These are phyloP conservation scores for Plotosus lineatus DNA, from an alignment of 2,113 vertebrate species.

Conservation along the genomic window DNA sequence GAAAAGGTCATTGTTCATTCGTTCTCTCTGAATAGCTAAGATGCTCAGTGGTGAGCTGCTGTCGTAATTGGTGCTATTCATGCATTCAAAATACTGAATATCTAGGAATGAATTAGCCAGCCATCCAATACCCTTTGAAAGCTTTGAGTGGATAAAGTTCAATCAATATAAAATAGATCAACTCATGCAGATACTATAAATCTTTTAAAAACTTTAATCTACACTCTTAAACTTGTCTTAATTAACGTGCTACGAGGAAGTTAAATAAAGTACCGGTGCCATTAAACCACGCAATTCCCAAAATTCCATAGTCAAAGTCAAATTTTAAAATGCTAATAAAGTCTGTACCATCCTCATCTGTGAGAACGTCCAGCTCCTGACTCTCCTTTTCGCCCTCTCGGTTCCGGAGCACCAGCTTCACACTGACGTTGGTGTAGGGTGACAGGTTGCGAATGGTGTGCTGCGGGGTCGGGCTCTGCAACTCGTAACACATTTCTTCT, in stretches of 20 bases:
- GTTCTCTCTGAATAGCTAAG: neutral
- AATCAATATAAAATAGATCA: constrained; percentile 31
- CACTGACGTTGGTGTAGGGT: constrained; percentile 91
- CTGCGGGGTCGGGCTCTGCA: constrained; percentile 76
- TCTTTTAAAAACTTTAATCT: constrained; percentile 17
- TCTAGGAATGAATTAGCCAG: neutral
- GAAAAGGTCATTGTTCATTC: constrained; percentile 3
- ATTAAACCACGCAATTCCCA: no score
- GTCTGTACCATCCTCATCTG: constrained; percentile 88
- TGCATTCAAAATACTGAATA: constrained; percentile 27
- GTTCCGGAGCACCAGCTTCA: constrained; percentile 88
- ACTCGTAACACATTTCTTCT: constrained; percentile 88
- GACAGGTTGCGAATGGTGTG: constrained; percentile 87
- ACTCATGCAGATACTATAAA: constrained; percentile 6
- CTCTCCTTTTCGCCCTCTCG: constrained; percentile 89
- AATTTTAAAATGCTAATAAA: neutral
- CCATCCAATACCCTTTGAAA: constrained; percentile 8
- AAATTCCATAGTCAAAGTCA: constrained; percentile 8
- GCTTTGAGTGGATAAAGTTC: constrained; percentile 3
- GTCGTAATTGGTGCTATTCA: constrained; percentile 13
- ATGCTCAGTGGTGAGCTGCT: neutral
- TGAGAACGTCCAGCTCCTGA: constrained; percentile 85
- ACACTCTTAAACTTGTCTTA: neutral
- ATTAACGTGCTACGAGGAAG: neutral
- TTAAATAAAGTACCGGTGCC: neutral